Percentiles rank a stretch among this genome's conserved stretches.
These are phyloP conservation scores for Caenorhabditis japonica DNA, from an alignment of 2,888 invertebrate genomes.

Conservation along the genomic window DNA sequence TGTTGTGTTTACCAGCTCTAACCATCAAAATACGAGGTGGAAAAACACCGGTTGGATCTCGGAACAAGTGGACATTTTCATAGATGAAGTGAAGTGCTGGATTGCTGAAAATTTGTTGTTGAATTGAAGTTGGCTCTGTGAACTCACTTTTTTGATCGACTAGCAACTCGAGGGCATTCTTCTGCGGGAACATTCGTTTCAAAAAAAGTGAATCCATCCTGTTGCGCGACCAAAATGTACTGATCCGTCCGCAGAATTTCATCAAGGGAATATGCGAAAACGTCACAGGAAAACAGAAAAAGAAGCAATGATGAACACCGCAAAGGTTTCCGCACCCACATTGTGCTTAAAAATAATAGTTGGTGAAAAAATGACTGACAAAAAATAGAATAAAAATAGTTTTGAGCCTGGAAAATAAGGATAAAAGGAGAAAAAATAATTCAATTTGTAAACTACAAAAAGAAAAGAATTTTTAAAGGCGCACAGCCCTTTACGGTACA, in stretches of 20 bases:
- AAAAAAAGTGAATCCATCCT: not conserved
- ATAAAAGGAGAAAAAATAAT: not conserved
- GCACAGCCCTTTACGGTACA: too few relatives aligned
- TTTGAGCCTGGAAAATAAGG: too few relatives aligned
- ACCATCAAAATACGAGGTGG: constrained; percentile 2
- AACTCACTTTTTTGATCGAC: not conserved
- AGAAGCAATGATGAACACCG: too few relatives aligned
- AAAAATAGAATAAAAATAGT: too few relatives aligned
- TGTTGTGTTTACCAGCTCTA: not conserved
- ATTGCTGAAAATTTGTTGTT: not conserved
- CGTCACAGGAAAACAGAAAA: too few relatives aligned
- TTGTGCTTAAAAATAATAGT: too few relatives aligned
- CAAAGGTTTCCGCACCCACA: too few relatives aligned
- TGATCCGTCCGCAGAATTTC: constrained; percentile 17
- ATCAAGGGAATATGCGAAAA: too few relatives aligned
- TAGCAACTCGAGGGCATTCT: constrained; percentile 2
- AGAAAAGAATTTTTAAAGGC: too few relatives aligned
- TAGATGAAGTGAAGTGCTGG: not conserved
- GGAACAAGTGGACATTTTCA: constrained; percentile 8
- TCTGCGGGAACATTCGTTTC: not conserved
- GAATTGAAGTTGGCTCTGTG: not conserved
- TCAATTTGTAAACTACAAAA: too few relatives aligned
- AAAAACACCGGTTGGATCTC: constrained; percentile 12
- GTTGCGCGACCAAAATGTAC: constrained; percentile 5
- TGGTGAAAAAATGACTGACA: too few relatives aligned